phyloP scores from a whole-genome alignment of 2,113 vertebrate species.

The Brachypodius melanocephalos region DNA sequence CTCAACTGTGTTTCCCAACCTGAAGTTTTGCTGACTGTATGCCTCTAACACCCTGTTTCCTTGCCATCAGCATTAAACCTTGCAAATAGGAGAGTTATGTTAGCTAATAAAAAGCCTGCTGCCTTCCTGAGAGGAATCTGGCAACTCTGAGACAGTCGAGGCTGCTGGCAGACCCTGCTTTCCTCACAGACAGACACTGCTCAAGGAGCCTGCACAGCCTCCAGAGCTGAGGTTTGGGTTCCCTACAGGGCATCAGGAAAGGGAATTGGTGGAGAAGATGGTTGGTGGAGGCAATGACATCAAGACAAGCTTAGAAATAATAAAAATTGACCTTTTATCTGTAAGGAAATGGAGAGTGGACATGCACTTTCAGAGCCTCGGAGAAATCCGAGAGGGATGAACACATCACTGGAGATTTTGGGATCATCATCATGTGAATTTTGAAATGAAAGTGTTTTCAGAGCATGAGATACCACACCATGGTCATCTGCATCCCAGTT shows the following conservation, averaged over 20 bases:
- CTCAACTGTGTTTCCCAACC: neutral
- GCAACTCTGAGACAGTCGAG: neutral
- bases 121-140: neutral
- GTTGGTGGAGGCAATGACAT: neutral
- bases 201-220: neutral
- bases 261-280: neutral
- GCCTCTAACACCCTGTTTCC: neutral
- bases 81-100: neutral
- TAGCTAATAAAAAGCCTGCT: neutral
- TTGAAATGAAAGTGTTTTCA: neutral
- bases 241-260: neutral
- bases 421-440: neutral
- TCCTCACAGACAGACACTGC: neutral
- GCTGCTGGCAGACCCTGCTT: neutral
- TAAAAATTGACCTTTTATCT: neutral
- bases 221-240: neutral
- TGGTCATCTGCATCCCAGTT: neutral
- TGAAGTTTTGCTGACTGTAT: neutral
- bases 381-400: neutral
- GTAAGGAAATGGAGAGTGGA: neutral
- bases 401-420: neutral
- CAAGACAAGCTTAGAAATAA: neutral
- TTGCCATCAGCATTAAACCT: neutral
- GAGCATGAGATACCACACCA: neutral
- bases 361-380: rapidly evolving